Conservation (phyloP, 2,888 invertebrate species). For the Therioaphis trifolii region DNA sequence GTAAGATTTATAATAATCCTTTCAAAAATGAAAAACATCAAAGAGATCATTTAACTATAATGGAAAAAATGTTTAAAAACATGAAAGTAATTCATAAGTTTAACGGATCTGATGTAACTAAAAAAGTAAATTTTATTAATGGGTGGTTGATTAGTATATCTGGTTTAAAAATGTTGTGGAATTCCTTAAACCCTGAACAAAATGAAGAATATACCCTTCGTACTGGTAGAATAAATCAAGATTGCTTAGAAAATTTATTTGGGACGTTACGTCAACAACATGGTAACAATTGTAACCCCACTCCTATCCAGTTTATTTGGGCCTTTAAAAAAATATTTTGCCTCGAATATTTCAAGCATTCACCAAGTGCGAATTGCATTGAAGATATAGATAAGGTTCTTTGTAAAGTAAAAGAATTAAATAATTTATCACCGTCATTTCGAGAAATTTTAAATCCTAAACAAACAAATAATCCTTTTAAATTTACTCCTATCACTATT, state of each 20-base stretch:
- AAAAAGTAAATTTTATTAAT: background rate
- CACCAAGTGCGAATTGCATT: background rate
- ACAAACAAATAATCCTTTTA: background rate
- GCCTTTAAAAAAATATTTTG: conserved; percentile 30
- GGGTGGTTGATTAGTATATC: background rate
- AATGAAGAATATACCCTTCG: background rate
- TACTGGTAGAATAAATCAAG: background rate
- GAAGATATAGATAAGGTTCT: conserved; percentile 2
- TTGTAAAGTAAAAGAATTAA: background rate
- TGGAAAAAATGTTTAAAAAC: conserved; percentile 10
- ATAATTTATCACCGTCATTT: background rate
- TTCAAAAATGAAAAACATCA: background rate
- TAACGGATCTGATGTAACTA: background rate
- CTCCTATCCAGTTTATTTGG: background rate
- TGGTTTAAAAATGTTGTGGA: background rate
- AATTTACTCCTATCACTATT: background rate
- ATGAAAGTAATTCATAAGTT: background rate
- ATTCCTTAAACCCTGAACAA: background rate
- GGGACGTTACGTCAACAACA: background rate
- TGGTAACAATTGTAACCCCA: background rate
- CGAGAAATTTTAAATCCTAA: background rate
- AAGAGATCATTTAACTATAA: conserved; percentile 5
- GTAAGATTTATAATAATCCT: background rate
- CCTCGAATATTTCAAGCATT: background rate
- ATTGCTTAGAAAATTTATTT: conserved; percentile 21